Percentiles rank a stretch among this genome's conserved stretches.
Evolutionary conservation across 2,888 invertebrate species (phyloP).

Genomic region (Cyclophora punctaria): DNA sequence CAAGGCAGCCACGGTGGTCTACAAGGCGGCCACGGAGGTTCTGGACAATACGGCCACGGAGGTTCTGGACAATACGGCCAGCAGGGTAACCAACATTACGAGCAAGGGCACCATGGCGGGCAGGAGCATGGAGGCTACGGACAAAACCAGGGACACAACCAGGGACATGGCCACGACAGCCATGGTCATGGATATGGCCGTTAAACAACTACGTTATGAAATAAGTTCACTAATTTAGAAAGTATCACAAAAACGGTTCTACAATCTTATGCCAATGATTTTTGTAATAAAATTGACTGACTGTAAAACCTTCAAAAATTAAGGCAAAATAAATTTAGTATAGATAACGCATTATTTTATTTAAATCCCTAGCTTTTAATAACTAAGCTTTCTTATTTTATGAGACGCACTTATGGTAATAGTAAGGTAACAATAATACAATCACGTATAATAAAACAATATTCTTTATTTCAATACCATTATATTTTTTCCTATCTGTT

Average conservation of each 20-base stretch:
- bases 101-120: conserved; percentile 7
- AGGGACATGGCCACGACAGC: not conserved
- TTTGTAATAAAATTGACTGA: no score
- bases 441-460: conserved; percentile 45
- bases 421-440: conserved; percentile 16
- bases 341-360: no score
- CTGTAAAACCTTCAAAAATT: no score
- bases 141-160: not conserved
- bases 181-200: conserved; percentile 1
- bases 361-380: no score
- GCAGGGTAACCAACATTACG: no score
- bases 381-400: no score
- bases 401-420: no score
- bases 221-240: not conserved
- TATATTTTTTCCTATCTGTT: conserved; percentile 29
- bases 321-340: no score
- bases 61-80: no score
- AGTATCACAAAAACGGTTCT: no score
- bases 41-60: conserved; percentile 1
- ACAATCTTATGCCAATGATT: no score
- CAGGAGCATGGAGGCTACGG: conserved; percentile 6
- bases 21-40: conserved; percentile 11
- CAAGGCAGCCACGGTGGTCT: conserved; percentile 12
- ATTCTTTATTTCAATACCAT: conserved; percentile 45
- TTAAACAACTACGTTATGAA: not conserved